A percentile compares a stretch with the other conserved stretches of the same genome.
Conservation (phyloP, 2,888 invertebrate species). For the Tetranychus truncatus region DNA sequence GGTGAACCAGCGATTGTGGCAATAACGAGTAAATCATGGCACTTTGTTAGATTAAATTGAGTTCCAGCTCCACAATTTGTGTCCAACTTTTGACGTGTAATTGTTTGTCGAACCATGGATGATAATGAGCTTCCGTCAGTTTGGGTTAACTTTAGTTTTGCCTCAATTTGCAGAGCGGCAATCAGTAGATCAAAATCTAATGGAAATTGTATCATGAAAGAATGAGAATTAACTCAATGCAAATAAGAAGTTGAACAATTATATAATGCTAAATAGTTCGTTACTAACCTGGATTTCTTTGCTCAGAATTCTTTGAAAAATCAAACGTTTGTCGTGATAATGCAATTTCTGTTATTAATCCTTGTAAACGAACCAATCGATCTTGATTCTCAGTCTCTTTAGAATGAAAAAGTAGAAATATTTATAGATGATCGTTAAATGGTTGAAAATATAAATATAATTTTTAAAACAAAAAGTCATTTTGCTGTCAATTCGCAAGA, state of each 20-base stretch:
- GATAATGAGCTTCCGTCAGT: neutral
- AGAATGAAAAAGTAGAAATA: neutral
- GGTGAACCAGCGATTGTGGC: neutral
- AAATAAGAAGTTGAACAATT: too few relatives aligned
- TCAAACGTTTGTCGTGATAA: neutral
- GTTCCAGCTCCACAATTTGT: constrained; percentile 7
- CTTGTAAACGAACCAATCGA: constrained; percentile 1
- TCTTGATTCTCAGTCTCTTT: constrained; percentile 2
- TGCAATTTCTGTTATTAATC: neutral
- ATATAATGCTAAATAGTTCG: too few relatives aligned
- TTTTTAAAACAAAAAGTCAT: too few relatives aligned
- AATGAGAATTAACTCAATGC: neutral
- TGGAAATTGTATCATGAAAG: neutral
- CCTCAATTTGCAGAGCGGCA: constrained; percentile 9
- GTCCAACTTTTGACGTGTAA: neutral
- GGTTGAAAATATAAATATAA: too few relatives aligned
- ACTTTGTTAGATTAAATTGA: constrained; percentile 1
- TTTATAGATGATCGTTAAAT: too few relatives aligned
- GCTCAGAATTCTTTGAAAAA: neutral
- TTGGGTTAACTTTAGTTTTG: neutral
- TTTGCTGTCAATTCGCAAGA: too few relatives aligned
- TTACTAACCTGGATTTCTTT: neutral
- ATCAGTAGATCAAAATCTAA: neutral
- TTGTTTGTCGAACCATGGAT: neutral
- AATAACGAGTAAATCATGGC: constrained; percentile 11